A percentile compares a stretch with the other conserved stretches of the same genome.
phyloP scores from a whole-genome alignment of 30 jellyfish, hydroid and myxozoan genomes.

The Pelagia noctiluca region DNA sequence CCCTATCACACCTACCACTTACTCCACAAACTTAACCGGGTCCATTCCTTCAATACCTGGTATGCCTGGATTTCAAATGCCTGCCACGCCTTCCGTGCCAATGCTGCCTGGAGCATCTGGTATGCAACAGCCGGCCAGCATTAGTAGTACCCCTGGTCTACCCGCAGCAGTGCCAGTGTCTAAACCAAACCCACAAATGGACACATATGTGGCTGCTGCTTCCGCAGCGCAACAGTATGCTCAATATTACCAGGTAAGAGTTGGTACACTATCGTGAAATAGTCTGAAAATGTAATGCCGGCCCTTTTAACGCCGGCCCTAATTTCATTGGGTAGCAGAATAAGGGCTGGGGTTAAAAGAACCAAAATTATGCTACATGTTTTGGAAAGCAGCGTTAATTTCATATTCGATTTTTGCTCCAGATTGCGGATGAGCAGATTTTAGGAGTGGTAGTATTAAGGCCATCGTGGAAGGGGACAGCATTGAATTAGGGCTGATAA shows the following conservation, averaged over 20 bases:
- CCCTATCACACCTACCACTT: neutral
- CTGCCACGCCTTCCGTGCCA: neutral
- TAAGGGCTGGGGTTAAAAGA: too few species aligned
- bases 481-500: too few species aligned
- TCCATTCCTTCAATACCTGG: neutral
- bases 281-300: too few species aligned
- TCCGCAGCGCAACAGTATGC: constrained; percentile 84
- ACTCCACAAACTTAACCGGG: neutral
- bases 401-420: too few species aligned
- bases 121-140: constrained; percentile 7
- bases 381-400: too few species aligned
- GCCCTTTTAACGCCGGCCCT: too few species aligned
- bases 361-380: too few species aligned
- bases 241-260: constrained; percentile 81
- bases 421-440: too few species aligned
- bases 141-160: neutral
- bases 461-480: too few species aligned
- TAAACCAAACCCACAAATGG: constrained; percentile 41
- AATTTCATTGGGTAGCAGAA: too few species aligned
- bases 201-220: constrained; percentile 60
- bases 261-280: too few species aligned
- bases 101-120: neutral
- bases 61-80: neutral
- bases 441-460: too few species aligned
- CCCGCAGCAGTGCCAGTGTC: neutral